A percentile compares a stretch with the other conserved stretches of the same genome.
These are phyloP conservation scores for Hippocampus barbouri DNA, from an alignment of 2,113 vertebrate genomes.

Conservation along the genomic window DNA sequence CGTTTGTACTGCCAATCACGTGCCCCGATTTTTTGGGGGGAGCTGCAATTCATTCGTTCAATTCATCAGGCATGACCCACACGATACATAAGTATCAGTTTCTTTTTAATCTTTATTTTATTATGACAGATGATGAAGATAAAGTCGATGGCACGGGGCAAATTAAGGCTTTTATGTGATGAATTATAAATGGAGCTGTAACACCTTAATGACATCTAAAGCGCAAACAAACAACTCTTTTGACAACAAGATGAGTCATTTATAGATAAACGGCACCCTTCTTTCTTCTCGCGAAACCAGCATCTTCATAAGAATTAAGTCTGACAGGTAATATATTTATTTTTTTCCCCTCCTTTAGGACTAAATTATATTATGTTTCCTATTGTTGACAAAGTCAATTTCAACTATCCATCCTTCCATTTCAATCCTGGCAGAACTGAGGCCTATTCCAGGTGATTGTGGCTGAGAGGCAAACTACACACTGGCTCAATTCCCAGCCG, in stretches of 20 bases:
- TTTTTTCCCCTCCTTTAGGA: not conserved
- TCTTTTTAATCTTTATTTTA: not conserved
- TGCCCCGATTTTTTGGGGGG: conserved; percentile 10
- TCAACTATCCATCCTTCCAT: not conserved
- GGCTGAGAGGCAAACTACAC: not conserved
- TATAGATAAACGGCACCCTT: conserved; percentile 43
- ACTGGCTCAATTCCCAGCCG: not conserved
- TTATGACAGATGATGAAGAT: conserved; percentile 7
- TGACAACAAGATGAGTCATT: conserved; percentile 35
- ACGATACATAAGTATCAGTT: conserved; percentile 21
- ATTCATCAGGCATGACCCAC: conserved; percentile 8
- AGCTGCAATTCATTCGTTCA: conserved; percentile 19
- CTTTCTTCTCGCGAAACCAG: not conserved
- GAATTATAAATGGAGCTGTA: conserved; percentile 7
- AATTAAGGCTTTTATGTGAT: not conserved
- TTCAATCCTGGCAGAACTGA: not conserved
- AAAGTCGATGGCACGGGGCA: not conserved
- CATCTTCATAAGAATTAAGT: conserved; percentile 32
- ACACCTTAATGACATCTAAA: conserved; percentile 19
- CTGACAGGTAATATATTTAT: conserved; percentile 34
- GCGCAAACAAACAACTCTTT: not conserved
- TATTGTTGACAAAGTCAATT: conserved; percentile 27
- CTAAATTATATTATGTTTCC: conserved; percentile 39
- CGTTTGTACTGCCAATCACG: conserved; percentile 45
- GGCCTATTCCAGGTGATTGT: not conserved